Evolutionary conservation across 2,888 invertebrate species (phyloP).

Genomic region (Tenthredo mesomela): DNA sequence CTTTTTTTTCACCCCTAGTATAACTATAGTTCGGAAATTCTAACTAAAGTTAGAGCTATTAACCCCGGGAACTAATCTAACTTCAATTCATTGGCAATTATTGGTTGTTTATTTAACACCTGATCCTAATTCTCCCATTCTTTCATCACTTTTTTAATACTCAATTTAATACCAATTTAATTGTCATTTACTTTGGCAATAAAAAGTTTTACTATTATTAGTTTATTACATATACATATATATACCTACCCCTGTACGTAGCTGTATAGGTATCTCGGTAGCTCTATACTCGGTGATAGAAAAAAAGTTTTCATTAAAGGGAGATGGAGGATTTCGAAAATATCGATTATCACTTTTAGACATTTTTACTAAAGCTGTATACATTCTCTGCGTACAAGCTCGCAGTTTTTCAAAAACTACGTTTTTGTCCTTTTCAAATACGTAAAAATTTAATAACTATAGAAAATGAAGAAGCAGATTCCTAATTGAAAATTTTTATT

Average conservation of each 20-base stretch:
- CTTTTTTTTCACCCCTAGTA: not conserved
- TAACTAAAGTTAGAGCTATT: conserved; percentile 24
- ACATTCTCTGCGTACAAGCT: not conserved
- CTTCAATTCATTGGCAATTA: conserved; percentile 24
- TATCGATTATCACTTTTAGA: too few species aligned
- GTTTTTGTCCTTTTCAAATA: not conserved
- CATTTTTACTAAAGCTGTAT: too few species aligned
- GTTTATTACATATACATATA: too few species aligned
- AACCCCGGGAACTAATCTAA: conserved; percentile 46
- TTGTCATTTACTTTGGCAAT: not conserved
- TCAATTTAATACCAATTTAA: not conserved
- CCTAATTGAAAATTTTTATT: too few species aligned
- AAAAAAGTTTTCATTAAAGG: too few species aligned
- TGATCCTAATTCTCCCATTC: not conserved
- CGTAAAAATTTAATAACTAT: too few species aligned
- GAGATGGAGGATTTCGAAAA: too few species aligned
- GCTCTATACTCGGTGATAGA: too few species aligned
- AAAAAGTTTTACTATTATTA: too few species aligned
- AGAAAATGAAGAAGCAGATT: too few species aligned
- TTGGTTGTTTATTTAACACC: conserved; percentile 37
- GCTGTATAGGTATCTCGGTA: too few species aligned
- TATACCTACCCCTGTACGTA: too few species aligned
- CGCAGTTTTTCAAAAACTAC: not conserved
- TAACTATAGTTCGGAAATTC: not conserved
- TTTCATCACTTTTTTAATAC: not conserved